A percentile compares a stretch with the other conserved stretches of the same genome.
Conservation (phyloP, 2,797 vertebrate species). For the Phrynocephalus vlangalii region DNA sequence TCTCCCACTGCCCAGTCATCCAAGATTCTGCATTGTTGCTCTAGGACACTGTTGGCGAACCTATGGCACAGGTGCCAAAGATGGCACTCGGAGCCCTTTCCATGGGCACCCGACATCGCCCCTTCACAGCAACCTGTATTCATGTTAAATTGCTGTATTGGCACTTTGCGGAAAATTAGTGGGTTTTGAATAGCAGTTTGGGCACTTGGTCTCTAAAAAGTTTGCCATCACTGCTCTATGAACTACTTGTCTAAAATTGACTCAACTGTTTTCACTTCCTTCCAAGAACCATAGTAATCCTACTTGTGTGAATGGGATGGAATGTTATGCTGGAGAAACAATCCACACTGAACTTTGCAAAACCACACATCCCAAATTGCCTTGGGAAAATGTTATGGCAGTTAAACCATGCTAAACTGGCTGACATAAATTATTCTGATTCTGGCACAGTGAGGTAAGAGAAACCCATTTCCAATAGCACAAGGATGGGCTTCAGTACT, state of each 20-base stretch:
- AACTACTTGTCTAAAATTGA: background rate
- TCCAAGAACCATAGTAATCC: background rate
- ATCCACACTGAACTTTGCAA: background rate
- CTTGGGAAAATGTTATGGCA: background rate
- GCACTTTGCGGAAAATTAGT: no score
- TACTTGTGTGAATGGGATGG: background rate
- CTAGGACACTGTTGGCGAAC: no score
- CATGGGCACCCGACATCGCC: no score
- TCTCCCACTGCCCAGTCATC: background rate
- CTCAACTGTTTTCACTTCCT: background rate
- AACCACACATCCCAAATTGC: background rate
- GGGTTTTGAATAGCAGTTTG: no score
- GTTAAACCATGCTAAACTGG: background rate
- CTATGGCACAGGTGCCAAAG: no score
- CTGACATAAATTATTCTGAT: background rate
- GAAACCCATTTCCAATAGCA: background rate
- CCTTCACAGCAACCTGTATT: no score
- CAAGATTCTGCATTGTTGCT: background rate
- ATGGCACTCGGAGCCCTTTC: no score
- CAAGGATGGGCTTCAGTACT: background rate
- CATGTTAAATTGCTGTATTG: no score
- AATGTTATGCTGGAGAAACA: background rate
- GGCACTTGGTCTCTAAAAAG: no score
- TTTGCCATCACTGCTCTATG: no score
- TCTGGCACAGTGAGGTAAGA: background rate